Evolutionary conservation across 2,888 invertebrate species (phyloP).

Genomic region (Sinopyrophorus schimmeli): DNA sequence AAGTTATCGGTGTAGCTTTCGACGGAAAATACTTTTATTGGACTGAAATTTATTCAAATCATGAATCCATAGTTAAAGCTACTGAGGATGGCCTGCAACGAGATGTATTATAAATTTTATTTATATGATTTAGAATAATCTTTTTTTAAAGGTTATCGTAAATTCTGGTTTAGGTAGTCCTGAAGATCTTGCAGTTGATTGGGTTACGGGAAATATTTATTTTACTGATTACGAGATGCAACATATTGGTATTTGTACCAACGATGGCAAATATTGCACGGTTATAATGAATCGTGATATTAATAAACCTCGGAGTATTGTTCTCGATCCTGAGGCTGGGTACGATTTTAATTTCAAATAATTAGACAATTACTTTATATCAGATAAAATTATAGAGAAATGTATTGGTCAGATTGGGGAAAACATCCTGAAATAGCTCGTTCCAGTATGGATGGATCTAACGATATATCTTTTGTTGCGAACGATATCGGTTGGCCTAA

Average conservation of each 20-base stretch:
- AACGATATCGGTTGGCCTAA: conserved; percentile 77
- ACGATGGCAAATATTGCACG: conserved; percentile 68
- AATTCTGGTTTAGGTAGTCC: conserved; percentile 71
- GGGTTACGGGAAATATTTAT: conserved; percentile 79
- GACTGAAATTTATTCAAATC: conserved; percentile 71
- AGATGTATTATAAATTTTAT: conserved; percentile 53
- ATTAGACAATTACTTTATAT: neutral
- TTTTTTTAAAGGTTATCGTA: conserved; percentile 61
- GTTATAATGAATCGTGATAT: conserved; percentile 64
- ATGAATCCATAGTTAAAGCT: conserved; percentile 72
- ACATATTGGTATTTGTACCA: conserved; percentile 74
- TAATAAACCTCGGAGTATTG: conserved; percentile 70
- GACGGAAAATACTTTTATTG: conserved; percentile 76
- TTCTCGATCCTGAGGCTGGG: conserved; percentile 70
- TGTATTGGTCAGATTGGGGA: conserved; percentile 95
- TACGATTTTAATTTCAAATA: conserved; percentile 47
- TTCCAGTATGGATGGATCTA: conserved; percentile 84
- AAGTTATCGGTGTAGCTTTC: conserved; percentile 69
- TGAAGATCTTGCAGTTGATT: conserved; percentile 77
- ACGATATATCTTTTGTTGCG: conserved; percentile 64
- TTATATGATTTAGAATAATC: neutral
- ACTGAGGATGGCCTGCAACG: conserved; percentile 63
- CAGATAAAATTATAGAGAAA: conserved; percentile 58
- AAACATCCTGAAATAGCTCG: conserved; percentile 70
- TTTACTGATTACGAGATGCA: conserved; percentile 74